phyloP scores from a whole-genome alignment of 2,888 invertebrate genomes.

The Eupithecia vulgata region DNA sequence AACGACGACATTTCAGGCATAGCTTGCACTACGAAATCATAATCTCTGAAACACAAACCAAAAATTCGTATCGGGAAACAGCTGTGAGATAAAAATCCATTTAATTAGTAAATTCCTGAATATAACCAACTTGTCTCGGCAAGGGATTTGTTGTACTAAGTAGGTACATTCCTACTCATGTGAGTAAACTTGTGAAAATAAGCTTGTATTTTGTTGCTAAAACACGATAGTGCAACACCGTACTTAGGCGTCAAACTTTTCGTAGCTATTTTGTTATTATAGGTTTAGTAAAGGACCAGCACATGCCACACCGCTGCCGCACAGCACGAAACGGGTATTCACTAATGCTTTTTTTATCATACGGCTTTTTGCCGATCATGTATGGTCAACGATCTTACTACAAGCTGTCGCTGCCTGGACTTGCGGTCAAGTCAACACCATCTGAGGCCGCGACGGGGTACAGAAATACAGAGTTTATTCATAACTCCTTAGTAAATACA shows the following conservation, averaged over 20 bases:
- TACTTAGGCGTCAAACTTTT: background rate
- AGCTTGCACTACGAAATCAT: background rate
- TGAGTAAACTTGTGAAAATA: background rate
- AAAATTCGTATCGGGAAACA: too few species aligned
- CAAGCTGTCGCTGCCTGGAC: too few species aligned
- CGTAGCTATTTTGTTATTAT: background rate
- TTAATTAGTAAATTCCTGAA: background rate
- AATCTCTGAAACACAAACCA: background rate
- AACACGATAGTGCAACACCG: background rate
- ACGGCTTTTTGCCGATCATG: too few species aligned
- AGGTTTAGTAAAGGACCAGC: background rate
- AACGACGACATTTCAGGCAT: background rate
- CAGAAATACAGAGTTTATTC: too few species aligned
- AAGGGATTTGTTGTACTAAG: slow-evolving; percentile 1
- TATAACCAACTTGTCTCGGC: background rate
- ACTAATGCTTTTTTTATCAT: too few species aligned
- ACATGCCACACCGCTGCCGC: background rate
- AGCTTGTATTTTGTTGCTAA: background rate
- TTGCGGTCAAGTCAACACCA: too few species aligned
- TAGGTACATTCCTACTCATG: background rate
- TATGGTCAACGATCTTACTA: too few species aligned
- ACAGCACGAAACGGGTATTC: background rate
- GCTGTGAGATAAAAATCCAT: background rate
- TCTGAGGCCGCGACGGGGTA: too few species aligned
- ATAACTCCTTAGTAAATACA: too few species aligned